Evolutionary conservation across 2,888 invertebrate genomes (phyloP).

Genomic region (Magallana nippona): DNA sequence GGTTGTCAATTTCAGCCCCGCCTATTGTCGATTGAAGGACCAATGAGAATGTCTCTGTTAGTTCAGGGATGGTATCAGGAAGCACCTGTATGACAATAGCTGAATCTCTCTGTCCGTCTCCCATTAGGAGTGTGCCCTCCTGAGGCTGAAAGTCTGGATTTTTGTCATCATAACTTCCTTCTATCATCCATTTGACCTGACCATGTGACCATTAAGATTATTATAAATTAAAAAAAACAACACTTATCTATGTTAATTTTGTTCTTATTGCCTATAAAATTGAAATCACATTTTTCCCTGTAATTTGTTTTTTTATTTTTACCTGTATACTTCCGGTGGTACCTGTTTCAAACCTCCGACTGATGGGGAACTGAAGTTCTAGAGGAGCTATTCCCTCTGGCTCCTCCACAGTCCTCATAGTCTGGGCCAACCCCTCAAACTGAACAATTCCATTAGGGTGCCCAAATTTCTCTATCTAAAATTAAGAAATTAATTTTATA

Average conservation of each 20-base stretch:
- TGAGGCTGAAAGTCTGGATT: conserved; percentile 68
- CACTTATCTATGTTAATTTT: not conserved
- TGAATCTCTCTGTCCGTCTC: conserved; percentile 62
- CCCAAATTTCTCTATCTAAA: conserved; percentile 76
- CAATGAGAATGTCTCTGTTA: conserved; percentile 72
- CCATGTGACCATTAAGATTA: too few species aligned
- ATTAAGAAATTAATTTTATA: not conserved
- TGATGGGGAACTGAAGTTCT: conserved; percentile 69
- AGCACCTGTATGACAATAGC: conserved; percentile 71
- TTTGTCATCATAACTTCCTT: conserved; percentile 57
- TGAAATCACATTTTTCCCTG: not conserved
- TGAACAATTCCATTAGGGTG: conserved; percentile 77
- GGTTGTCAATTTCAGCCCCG: conserved; percentile 75
- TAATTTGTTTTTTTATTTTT: not conserved
- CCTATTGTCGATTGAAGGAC: conserved; percentile 70
- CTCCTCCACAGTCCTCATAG: conserved; percentile 69
- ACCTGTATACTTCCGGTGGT: conserved; percentile 69
- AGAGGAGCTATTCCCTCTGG: conserved; percentile 63
- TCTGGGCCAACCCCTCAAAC: conserved; percentile 70
- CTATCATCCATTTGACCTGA: conserved; percentile 74
- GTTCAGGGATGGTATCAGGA: conserved; percentile 74
- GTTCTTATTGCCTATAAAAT: not conserved
- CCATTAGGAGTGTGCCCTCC: conserved; percentile 68
- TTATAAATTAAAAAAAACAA: too few species aligned
- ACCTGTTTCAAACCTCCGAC: conserved; percentile 69